Evolutionary conservation across 2,888 invertebrate species (phyloP).

Genomic region (Cosmopolites sordidus): DNA sequence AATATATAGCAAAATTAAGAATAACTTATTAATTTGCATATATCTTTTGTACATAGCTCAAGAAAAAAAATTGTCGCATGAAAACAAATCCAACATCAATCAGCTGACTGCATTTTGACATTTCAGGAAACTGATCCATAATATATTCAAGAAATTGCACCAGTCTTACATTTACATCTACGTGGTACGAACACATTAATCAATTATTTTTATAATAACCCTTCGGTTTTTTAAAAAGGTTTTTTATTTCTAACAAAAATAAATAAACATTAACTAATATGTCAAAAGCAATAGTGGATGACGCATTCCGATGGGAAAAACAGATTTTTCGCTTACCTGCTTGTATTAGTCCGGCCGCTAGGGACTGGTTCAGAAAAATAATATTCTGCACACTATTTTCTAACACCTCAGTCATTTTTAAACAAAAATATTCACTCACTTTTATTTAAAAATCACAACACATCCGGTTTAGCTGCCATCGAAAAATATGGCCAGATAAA

Average conservation of each 20-base stretch:
- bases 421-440: slow-evolving; percentile 27
- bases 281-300: slow-evolving; percentile 28
- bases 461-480: slow-evolving; percentile 25
- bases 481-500: slow-evolving; percentile 12
- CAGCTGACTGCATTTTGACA: slow-evolving; percentile 1
- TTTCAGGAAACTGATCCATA: neutral
- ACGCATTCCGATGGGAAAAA: slow-evolving; percentile 29
- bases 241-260: neutral
- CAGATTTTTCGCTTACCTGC: slow-evolving; percentile 36
- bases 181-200: too few relatives aligned
- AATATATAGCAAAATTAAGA: too few relatives aligned
- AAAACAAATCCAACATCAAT: neutral
- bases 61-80: neutral
- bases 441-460: slow-evolving; percentile 27
- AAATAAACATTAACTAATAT: slow-evolving; percentile 17
- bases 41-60: too few relatives aligned
- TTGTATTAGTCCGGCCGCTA: slow-evolving; percentile 41
- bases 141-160: too few relatives aligned
- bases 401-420: slow-evolving; percentile 36
- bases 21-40: too few relatives aligned
- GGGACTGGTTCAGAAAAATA: slow-evolving; percentile 35
- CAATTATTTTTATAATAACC: too few relatives aligned
- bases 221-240: too few relatives aligned
- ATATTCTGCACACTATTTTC: slow-evolving; percentile 24
- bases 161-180: too few relatives aligned